Percentiles rank a stretch among this genome's conserved stretches.
Evolutionary conservation across 2,113 vertebrate species (phyloP).

Genomic region (Pachypanchax playfairii): DNA sequence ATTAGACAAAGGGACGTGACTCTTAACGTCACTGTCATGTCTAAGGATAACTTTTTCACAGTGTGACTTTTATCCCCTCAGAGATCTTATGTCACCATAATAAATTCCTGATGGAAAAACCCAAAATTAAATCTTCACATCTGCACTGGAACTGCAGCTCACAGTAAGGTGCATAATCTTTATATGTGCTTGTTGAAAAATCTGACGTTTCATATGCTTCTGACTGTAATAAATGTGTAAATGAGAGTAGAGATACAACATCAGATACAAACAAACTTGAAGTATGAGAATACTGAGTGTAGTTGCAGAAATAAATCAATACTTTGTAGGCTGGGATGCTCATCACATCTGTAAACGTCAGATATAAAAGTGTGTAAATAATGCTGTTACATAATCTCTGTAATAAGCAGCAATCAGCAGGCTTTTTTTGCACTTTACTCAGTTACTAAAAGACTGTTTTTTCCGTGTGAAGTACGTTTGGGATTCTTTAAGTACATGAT

Average conservation of each 20-base stretch:
- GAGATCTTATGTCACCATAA: slow-evolving; percentile 62
- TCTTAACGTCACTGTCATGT: slow-evolving; percentile 45
- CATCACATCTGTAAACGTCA: slow-evolving; percentile 4
- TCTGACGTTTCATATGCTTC: no score
- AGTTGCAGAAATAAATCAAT: slow-evolving; percentile 2
- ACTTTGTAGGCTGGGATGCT: background rate
- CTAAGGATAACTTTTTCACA: slow-evolving; percentile 66
- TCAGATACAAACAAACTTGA: background rate
- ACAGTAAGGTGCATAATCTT: background rate
- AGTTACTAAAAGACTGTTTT: slow-evolving; percentile 31
- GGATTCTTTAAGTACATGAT: slow-evolving; percentile 42
- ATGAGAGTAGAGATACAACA: background rate
- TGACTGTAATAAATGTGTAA: background rate
- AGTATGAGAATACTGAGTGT: background rate
- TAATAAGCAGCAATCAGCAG: slow-evolving; percentile 29
- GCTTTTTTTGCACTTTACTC: slow-evolving; percentile 26
- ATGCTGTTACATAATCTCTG: slow-evolving; percentile 18
- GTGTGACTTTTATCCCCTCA: slow-evolving; percentile 67
- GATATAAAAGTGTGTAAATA: slow-evolving; percentile 3
- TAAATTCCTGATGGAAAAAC: slow-evolving; percentile 51
- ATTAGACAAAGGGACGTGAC: slow-evolving; percentile 38
- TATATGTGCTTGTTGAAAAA: background rate
- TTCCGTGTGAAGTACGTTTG: slow-evolving; percentile 41
- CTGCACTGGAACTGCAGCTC: slow-evolving; percentile 29
- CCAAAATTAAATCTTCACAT: slow-evolving; percentile 17